Evolutionary conservation across 2,888 invertebrate species (phyloP).

Genomic region (Chironomus tentans): DNA sequence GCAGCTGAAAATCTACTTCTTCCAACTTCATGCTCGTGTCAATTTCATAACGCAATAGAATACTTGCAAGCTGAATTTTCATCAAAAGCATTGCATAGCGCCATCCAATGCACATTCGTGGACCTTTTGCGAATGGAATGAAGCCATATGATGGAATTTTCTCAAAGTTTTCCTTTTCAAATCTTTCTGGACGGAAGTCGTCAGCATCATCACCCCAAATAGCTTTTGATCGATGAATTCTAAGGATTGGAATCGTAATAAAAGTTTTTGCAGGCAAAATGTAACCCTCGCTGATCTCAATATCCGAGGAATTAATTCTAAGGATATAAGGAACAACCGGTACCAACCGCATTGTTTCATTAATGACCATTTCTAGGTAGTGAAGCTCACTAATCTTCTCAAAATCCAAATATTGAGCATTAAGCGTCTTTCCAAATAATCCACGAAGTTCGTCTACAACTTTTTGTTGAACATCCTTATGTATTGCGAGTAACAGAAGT

Average conservation of each 20-base stretch:
- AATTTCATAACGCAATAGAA: too few relatives aligned
- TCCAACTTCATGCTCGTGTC: too few relatives aligned
- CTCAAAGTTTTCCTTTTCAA: not conserved
- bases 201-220: not conserved
- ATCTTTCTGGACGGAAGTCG: not conserved
- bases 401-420: not conserved
- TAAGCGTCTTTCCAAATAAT: not conserved
- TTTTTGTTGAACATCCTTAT: not conserved
- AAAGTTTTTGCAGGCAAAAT: not conserved
- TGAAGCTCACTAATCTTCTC: not conserved
- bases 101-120: slow-evolving; percentile 2
- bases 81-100: not conserved
- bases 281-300: not conserved
- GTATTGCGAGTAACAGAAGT: not conserved
- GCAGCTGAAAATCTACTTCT: too few relatives aligned
- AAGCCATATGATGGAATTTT: not conserved
- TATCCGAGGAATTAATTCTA: not conserved
- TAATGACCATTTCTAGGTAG: not conserved
- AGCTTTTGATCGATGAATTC: not conserved
- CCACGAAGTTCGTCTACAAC: not conserved
- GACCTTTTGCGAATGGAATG: not conserved
- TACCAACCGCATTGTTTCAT: not conserved
- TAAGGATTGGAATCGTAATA: not conserved
- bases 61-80: too few relatives aligned
- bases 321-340: not conserved